Percentiles rank a stretch among this genome's conserved stretches.
These are phyloP conservation scores for Felis chaus DNA, from an alignment of 2,113 vertebrate species.

Conservation along the genomic window DNA sequence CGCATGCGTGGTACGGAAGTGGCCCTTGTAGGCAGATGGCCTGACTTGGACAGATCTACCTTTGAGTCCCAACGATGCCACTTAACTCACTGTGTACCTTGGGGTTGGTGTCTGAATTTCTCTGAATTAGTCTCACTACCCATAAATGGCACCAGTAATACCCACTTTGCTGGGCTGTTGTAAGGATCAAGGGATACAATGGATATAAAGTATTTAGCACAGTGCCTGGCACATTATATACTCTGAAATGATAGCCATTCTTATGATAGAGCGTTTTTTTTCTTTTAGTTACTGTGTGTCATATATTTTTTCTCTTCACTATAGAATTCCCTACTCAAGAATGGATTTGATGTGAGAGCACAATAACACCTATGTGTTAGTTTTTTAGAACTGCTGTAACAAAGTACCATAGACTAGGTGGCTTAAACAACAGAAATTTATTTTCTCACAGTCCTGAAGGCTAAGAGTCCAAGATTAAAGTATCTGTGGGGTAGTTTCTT, in stretches of 20 bases:
- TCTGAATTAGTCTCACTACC: neutral
- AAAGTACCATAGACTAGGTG: neutral
- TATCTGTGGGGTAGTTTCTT: neutral
- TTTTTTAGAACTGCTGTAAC: neutral
- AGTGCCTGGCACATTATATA: neutral
- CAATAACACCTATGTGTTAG: neutral
- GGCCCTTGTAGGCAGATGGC: neutral
- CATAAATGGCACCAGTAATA: neutral
- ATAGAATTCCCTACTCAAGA: neutral
- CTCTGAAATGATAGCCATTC: neutral
- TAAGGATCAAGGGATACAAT: neutral
- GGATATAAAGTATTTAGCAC: neutral
- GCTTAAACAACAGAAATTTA: neutral
- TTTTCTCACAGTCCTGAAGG: neutral
- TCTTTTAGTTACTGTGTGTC: neutral
- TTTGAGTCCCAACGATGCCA: neutral
- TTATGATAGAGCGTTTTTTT: neutral
- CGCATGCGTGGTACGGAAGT: neutral
- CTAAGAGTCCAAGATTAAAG: neutral
- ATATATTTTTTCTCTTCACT: neutral
- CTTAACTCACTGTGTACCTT: neutral
- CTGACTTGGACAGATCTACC: neutral
- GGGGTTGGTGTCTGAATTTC: neutral
- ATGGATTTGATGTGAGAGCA: neutral
- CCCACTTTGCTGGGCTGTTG: neutral